These are phyloP conservation scores for Onychostoma macrolepis DNA, from an alignment of 2,113 vertebrate genomes.

Conservation along the genomic window DNA sequence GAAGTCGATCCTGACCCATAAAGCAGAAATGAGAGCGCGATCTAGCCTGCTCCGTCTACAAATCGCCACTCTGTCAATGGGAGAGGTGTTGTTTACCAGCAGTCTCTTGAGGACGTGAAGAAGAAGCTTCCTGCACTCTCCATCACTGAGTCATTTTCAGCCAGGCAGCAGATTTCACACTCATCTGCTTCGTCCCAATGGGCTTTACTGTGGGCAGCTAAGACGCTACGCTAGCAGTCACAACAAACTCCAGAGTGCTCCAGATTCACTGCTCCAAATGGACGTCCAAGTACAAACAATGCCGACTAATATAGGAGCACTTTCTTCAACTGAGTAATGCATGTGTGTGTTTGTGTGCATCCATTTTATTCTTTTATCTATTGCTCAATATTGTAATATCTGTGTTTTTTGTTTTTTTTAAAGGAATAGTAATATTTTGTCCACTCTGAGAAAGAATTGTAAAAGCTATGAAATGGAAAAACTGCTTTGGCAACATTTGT, in stretches of 20 bases:
- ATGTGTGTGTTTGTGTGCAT: background rate
- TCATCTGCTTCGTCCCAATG: conserved; percentile 24
- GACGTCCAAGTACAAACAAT: conserved; percentile 12
- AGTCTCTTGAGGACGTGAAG: conserved; percentile 3
- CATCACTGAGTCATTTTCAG: conserved; percentile 55
- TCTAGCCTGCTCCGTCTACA: background rate
- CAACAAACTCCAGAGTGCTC: conserved; percentile 5
- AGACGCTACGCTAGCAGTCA: conserved; percentile 26
- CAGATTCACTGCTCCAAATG: background rate
- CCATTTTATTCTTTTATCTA: background rate
- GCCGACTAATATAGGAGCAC: background rate
- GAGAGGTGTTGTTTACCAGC: conserved; percentile 40
- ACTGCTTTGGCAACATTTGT: background rate
- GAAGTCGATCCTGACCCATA: background rate
- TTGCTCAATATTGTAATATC: background rate
- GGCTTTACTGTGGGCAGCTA: conserved; percentile 12
- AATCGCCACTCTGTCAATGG: conserved; percentile 6
- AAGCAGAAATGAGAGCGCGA: conserved; percentile 2
- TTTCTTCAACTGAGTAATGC: background rate
- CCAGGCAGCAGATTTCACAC: conserved; percentile 62
- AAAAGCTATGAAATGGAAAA: background rate
- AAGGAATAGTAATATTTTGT: background rate
- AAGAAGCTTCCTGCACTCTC: conserved; percentile 20
- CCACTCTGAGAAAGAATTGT: background rate
- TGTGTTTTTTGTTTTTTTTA: background rate